Conservation (phyloP, 1,140 invertebrate genomes). For the Drosophila mayri region DNA sequence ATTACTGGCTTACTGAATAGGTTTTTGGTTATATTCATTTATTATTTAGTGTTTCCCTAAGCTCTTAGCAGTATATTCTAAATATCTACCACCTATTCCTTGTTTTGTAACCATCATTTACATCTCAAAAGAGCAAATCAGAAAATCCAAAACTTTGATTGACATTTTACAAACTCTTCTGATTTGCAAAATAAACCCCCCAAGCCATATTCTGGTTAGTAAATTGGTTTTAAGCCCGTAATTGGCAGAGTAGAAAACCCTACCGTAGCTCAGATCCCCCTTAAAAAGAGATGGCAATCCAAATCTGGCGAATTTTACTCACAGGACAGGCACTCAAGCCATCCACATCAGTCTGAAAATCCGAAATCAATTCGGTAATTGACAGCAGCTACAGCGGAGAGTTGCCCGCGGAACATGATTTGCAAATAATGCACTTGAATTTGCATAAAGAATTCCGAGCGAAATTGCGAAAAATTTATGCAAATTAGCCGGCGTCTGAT, state of each 20-base stretch:
- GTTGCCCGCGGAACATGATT: conserved; percentile 78
- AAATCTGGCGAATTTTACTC: not conserved
- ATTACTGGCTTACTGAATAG: too few relatives aligned
- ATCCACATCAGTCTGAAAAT: conserved; percentile 39
- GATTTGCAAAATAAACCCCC: conserved; percentile 2
- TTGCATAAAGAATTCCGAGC: conserved; percentile 67
- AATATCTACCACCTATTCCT: not conserved
- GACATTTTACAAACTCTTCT: not conserved
- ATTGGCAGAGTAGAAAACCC: conserved; percentile 53
- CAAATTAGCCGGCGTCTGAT: conserved; percentile 62
- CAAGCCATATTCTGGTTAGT: conserved; percentile 28
- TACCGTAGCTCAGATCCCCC: not conserved
- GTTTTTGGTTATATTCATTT: not conserved
- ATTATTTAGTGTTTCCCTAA: not conserved
- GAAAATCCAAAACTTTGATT: not conserved
- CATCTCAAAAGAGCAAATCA: not conserved
- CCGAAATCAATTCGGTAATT: conserved; percentile 62
- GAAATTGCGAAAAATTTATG: conserved; percentile 61
- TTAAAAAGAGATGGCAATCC: not conserved
- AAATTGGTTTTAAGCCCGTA: conserved; percentile 58
- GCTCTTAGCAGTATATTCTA: not conserved
- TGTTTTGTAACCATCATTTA: too few relatives aligned
- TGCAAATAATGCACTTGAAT: conserved; percentile 84
- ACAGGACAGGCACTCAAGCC: conserved; percentile 58
- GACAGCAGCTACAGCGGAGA: conserved; percentile 59